Percentiles rank a stretch among this genome's conserved stretches.
These are phyloP conservation scores for zebrafish (Danio rerio) DNA, from an alignment of 2,113 vertebrate genomes.

Conservation along the genomic window GRCz12tu NC_133189.1:43211501-43212000, in stretches of 20 bases:
- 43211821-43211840: conserved; percentile 17
- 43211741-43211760: conserved; percentile 17
- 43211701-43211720: conserved; percentile 15
- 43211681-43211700: conserved; percentile 35
- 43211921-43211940: neutral
- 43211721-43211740: conserved; percentile 20
- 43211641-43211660: neutral
- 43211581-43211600: neutral
- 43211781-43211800: conserved; percentile 25
- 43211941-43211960: neutral
- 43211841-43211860: neutral
- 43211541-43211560: too few relatives aligned
- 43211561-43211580: too few relatives aligned
- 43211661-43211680: conserved; percentile 1
- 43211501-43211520: too few relatives aligned
- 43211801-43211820: conserved; percentile 34
- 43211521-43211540: too few relatives aligned
- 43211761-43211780: conserved; percentile 28
- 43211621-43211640: neutral
- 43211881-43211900: neutral
- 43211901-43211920: neutral
- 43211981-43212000: too few relatives aligned
- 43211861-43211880: conserved; percentile 3
- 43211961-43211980: neutral
- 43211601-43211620: neutral